These are phyloP conservation scores for Platypus cylindrus DNA, from an alignment of 2,888 invertebrate species.

Conservation along the genomic window DNA sequence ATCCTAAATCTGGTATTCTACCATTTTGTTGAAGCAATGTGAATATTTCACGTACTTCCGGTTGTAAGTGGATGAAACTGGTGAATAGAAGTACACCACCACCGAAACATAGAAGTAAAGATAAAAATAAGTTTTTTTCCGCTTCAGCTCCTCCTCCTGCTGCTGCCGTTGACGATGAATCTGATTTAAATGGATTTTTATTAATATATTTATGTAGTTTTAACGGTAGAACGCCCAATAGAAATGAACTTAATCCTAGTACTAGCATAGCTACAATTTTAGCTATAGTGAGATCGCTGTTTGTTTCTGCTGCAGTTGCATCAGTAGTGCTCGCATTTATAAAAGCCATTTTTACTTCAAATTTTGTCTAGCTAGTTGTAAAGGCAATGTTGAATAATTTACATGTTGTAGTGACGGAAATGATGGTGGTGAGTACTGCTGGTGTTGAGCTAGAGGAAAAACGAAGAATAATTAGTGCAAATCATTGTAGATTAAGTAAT, in stretches of 20 bases:
- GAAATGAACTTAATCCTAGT: slow-evolving; percentile 44
- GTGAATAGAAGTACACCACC: slow-evolving; percentile 54
- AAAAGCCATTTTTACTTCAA: no score
- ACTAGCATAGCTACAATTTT: slow-evolving; percentile 48
- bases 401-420: no score
- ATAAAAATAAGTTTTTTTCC: slow-evolving; percentile 40
- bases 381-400: no score
- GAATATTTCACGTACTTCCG: slow-evolving; percentile 49
- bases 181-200: slow-evolving; percentile 25
- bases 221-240: slow-evolving; percentile 45
- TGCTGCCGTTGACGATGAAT: no score
- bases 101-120: slow-evolving; percentile 48
- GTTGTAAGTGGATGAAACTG: slow-evolving; percentile 50
- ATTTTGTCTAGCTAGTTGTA: no score
- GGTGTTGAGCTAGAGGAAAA: no score
- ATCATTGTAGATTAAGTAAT: no score
- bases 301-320: slow-evolving; percentile 3
- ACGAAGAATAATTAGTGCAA: no score
- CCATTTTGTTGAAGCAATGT: slow-evolving; percentile 35
- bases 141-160: no score
- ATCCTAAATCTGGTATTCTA: slow-evolving; percentile 35
- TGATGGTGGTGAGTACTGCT: no score
- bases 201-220: slow-evolving; percentile 28
- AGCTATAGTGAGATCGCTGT: slow-evolving; percentile 34
- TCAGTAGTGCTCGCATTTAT: no score